Evolutionary conservation across 1,140 invertebrate genomes (phyloP).

Genomic region (Anastrepha ludens): DNA sequence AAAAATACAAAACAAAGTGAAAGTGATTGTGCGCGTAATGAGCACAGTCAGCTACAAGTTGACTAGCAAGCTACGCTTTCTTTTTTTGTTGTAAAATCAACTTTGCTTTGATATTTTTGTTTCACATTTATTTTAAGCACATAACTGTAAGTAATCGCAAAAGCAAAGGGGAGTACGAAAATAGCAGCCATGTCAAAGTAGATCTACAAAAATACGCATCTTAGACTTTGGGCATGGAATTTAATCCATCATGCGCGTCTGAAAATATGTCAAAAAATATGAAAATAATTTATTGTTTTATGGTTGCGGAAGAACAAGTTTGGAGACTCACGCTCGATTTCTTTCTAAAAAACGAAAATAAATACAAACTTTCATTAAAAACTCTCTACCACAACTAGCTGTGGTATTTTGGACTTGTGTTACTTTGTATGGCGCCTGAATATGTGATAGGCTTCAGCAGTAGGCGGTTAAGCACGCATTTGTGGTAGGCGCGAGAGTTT

Average conservation of each 20-base stretch:
- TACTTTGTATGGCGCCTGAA: neutral
- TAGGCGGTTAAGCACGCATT: neutral
- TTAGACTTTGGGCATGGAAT: no score
- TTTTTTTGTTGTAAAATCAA: neutral
- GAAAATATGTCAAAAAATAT: conserved; percentile 3
- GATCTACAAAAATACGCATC: no score
- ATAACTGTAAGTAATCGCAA: neutral
- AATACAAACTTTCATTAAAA: no score
- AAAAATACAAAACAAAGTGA: neutral
- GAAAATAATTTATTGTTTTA: neutral
- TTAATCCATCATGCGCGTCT: conserved; percentile 35
- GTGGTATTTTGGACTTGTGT: no score
- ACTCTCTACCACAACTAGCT: no score
- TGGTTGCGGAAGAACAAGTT: no score
- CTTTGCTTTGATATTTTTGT: neutral
- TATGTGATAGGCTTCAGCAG: neutral
- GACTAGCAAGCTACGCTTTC: neutral
- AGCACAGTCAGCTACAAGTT: neutral
- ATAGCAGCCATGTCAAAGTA: no score
- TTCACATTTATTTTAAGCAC: neutral
- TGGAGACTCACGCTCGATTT: no score
- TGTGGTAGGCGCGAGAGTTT: neutral
- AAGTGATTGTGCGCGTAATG: neutral
- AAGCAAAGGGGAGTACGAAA: no score
- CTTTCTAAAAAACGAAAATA: no score